phyloP scores from a whole-genome alignment of 2,113 vertebrate genomes.

The Gavialis gangeticus region DNA sequence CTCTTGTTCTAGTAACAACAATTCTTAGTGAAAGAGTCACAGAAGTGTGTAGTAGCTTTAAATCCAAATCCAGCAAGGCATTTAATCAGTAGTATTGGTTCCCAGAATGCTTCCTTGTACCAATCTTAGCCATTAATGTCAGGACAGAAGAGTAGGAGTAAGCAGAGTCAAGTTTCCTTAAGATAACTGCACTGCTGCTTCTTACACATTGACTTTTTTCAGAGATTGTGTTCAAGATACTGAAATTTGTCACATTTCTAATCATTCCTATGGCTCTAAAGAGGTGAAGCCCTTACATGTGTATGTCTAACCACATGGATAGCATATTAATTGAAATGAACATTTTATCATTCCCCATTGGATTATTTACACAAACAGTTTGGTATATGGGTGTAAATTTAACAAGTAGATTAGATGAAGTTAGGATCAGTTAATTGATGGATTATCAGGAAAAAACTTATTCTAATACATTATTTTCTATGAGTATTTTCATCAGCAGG shows the following conservation, averaged over 20 bases:
- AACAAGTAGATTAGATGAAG: neutral
- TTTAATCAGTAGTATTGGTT: rapidly evolving
- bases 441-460: neutral
- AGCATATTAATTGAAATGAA: neutral
- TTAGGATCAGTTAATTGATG: rapidly evolving
- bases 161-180: neutral
- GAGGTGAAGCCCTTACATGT: neutral
- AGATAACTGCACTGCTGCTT: too few species aligned
- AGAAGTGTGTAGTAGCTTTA: neutral
- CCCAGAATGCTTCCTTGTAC: rapidly evolving
- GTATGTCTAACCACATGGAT: neutral
- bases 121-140: neutral
- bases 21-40: rapidly evolving
- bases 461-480: neutral
- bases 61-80: neutral
- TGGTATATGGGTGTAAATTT: rapidly evolving
- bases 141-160: neutral
- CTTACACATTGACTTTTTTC: neutral
- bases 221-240: neutral
- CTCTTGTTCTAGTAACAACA: rapidly evolving
- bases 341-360: neutral
- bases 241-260: neutral
- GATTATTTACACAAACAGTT: neutral
- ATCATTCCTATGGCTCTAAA: neutral
- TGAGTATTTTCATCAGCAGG: neutral